phyloP scores from a whole-genome alignment of 2,113 vertebrate genomes.

The Spea bombifrons region DNA sequence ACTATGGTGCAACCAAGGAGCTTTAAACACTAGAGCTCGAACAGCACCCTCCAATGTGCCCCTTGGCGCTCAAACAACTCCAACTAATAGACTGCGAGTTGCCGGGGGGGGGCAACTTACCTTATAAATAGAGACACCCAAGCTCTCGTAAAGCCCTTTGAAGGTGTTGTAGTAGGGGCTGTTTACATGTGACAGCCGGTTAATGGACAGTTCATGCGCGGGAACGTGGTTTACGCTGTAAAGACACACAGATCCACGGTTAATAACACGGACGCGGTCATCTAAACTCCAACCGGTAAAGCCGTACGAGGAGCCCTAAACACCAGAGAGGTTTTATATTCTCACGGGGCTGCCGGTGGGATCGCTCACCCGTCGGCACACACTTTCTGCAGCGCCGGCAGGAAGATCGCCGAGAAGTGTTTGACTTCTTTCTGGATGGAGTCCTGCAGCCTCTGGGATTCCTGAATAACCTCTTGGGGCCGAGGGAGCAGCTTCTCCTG shows the following conservation, averaged over 20 bases:
- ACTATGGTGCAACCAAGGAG: not conserved
- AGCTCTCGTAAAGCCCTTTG: conserved; percentile 56
- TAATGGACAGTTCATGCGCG: conserved; percentile 65
- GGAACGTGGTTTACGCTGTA: conserved; percentile 59
- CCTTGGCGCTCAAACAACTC: too few species aligned
- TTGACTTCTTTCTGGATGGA: conserved; percentile 62
- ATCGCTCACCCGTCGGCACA: not conserved
- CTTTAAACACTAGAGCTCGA: too few species aligned
- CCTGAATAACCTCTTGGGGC: conserved; percentile 52
- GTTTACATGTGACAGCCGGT: conserved; percentile 56
- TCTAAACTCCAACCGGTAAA: too few species aligned
- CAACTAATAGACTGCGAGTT: not conserved
- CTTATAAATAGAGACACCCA: conserved; percentile 65
- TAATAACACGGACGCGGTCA: too few species aligned
- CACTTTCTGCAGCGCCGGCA: conserved; percentile 61
- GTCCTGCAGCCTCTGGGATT: conserved; percentile 57
- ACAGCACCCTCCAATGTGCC: not conserved
- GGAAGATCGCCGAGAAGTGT: conserved; percentile 61
- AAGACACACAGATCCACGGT: not conserved
- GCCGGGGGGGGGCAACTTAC: conserved; percentile 49
- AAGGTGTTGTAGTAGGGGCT: conserved; percentile 43
- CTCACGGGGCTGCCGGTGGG: too few species aligned
- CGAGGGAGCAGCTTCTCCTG: conserved; percentile 54
- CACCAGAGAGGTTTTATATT: too few species aligned
- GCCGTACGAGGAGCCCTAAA: too few species aligned